Evolutionary conservation across 2,113 vertebrate genomes (phyloP).

Genomic region (Malurus cyaneus): DNA sequence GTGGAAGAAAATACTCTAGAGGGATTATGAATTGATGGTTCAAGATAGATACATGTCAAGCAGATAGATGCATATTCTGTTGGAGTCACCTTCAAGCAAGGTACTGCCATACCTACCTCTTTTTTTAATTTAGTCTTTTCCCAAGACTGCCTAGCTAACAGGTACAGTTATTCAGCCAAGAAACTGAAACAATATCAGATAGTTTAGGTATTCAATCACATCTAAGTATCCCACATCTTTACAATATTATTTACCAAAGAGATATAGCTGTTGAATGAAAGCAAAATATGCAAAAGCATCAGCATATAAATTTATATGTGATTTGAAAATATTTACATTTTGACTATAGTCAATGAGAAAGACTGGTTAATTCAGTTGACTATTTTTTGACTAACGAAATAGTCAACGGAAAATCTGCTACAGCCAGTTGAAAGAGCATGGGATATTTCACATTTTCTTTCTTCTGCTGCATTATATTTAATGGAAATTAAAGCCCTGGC

Average conservation of each 20-base stretch:
- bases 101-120: background rate
- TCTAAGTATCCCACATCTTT: background rate
- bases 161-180: background rate
- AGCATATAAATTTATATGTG: background rate
- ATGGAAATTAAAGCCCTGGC: background rate
- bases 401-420: background rate
- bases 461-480: background rate
- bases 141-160: background rate
- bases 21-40: background rate
- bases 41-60: background rate
- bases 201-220: background rate
- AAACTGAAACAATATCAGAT: background rate
- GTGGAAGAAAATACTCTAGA: background rate
- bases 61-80: background rate
- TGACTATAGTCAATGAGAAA: background rate
- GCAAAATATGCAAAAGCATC: background rate
- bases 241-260: background rate
- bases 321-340: background rate
- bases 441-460: background rate
- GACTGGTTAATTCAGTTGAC: background rate
- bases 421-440: background rate
- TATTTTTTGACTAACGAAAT: background rate
- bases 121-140: background rate
- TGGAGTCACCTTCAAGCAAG: background rate
- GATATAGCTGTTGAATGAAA: background rate